Evolutionary conservation across 2,888 invertebrate genomes (phyloP), one percentile per base, ranked within the genome.

Genomic region (Meandrusa payeni): DNA sequence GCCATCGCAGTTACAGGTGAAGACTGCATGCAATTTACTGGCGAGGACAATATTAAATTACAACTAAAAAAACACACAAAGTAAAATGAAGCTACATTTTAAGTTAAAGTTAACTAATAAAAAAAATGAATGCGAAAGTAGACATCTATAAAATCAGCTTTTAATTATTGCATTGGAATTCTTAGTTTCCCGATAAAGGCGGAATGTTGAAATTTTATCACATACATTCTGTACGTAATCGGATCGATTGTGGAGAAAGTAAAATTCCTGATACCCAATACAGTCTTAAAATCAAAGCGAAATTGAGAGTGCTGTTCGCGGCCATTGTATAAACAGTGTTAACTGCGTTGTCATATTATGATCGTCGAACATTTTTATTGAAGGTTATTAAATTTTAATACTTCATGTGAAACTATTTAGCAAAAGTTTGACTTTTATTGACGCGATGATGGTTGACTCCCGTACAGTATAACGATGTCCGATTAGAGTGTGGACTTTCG

Each of bases 251-350:
- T 64, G 63, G 83, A 79, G 83, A 85, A 85, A 86, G 86, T 82
- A 69, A 65, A 67, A 68, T 64, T 69, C 66, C 75, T 68, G 71
- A 75, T 67, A 69, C 65, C 61, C 60, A 67, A 60, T 59, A 64
- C 57, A 54, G 52, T 64, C 60, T 52, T 56, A 62, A 71, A 76
- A 75, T 64, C 57, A 76, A 78, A 81, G 76, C 70, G 79, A 75
- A 82, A 78, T 68, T 60, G 74, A 79, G 73, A 76, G 76, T 78
- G 73, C 63, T 69, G 73, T 78, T 80, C 60, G 71, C 68, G 61
- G 65, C 64, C 59, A 64, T 73, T 74, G 71, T 68, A 74, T 73
- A 77, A 74, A 75, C 54, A 66, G 61, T 57, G 49, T 59, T 61
- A 59, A 60, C 47, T 47, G 52, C 60, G 59, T 65, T 62, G 69